Evolutionary conservation across 1,140 invertebrate genomes (phyloP).

Genomic region (Drosophila pruinosa): DNA sequence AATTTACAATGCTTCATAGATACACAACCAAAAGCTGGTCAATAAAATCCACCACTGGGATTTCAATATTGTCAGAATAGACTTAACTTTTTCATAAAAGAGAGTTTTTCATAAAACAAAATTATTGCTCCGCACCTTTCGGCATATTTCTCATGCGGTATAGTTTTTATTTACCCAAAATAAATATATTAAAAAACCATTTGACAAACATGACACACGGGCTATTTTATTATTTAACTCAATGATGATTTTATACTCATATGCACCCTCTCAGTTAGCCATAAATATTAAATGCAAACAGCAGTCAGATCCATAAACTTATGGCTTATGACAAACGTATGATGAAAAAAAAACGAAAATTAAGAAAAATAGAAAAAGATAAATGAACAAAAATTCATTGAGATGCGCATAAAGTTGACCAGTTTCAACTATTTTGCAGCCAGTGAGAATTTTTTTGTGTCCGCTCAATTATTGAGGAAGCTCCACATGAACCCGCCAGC

Average conservation of each 20-base stretch:
- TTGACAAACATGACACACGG: constrained; percentile 15
- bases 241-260: constrained; percentile 29
- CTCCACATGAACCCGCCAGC: constrained; percentile 31
- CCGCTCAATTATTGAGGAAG: constrained; percentile 52
- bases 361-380: not conserved
- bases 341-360: not conserved
- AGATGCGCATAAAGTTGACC: constrained; percentile 24
- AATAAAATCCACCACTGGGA: constrained; percentile 14
- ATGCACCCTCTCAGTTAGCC: not conserved
- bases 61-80: constrained; percentile 11
- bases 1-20: constrained; percentile 3
- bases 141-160: constrained; percentile 2
- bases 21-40: not conserved
- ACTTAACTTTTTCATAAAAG: constrained; percentile 1
- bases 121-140: constrained; percentile 27
- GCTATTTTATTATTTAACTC: constrained; percentile 46
- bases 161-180: not conserved
- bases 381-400: not conserved
- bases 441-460: not conserved
- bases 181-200: constrained; percentile 25
- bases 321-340: constrained; percentile 1
- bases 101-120: not conserved
- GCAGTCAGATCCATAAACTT: constrained; percentile 14
- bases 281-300: not conserved
- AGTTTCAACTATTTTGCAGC: constrained; percentile 22